Base-by-base conservation (phyloP, 2,888 invertebrate genomes). In the Ischnus inquisitorius region DNA sequence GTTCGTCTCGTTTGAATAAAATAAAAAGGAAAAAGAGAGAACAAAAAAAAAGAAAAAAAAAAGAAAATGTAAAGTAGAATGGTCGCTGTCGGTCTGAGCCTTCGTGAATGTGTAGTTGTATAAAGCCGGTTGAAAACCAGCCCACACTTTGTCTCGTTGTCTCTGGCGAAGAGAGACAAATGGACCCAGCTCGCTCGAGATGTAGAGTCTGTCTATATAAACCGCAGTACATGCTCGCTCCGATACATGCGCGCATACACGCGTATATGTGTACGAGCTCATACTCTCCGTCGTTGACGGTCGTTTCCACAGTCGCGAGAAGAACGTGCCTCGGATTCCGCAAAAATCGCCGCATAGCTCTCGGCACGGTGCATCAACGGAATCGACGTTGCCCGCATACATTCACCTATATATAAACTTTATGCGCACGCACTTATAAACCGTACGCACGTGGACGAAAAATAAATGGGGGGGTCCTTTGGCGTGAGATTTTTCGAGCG, bases 121-220 rank as follows among this genome's bases (percentile, higher is more conserved):
- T 68, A 39, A 39, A 69, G 16, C 48, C 41, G 48, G 41, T 28
- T 48, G 57, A 64, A 75, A 75, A 83, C 39, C 79, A 79, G 79
- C 75, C 75, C 60, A 79, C 76, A 83, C 83, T 83, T 79, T 79
- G 79, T 83, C 75, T 83, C 79, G 83, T 79, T 79, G 75, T 79
- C 74, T 78, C 51, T 72, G 71, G 46, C 83, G 65, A 67, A 72
- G 76, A 77, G 79, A 79, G 76, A 79, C 83, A 80, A 83, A 83
- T 83, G 83, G 83, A 83, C 46, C 74, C 68, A 54, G 67, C 65
- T 79, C 62, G 75, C 34, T 64, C 41, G 48, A 57, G 19, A 79
- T 80, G 65, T 22, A 79, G 68, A 69, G 16, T 16, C 16, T 60
- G 16, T 72, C 6, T 28, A 46, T 16, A 28, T 57, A 25, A 28